phyloP scores from a whole-genome alignment of 2,797 vertebrate species.

The Tympanoctomys barrerae region DNA sequence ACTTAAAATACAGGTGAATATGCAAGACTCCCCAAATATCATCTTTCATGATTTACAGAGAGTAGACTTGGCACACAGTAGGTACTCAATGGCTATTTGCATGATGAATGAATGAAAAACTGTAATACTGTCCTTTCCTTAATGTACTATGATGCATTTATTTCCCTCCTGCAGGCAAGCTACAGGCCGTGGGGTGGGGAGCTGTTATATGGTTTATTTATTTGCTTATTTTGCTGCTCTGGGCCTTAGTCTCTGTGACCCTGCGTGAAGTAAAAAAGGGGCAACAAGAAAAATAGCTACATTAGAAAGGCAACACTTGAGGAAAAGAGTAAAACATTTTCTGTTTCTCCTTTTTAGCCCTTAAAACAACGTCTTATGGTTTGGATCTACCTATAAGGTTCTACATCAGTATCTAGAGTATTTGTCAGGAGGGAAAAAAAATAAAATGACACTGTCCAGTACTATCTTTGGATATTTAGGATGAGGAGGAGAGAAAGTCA shows the following conservation, averaged over 20 bases:
- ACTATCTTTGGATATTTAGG: conserved; percentile 89
- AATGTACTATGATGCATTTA: not conserved
- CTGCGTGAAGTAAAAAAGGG: not conserved
- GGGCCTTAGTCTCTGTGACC: not conserved
- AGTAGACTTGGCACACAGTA: not conserved
- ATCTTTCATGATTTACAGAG: not conserved
- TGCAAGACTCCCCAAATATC: not conserved
- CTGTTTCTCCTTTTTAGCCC: conserved; percentile 87
- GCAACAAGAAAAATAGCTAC: conserved; percentile 86
- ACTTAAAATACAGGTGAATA: conserved; percentile 44
- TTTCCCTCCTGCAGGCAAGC: not conserved
- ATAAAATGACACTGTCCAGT: conserved; percentile 87
- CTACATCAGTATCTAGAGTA: conserved; percentile 81
- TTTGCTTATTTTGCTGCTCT: conserved; percentile 26
- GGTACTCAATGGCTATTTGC: not conserved
- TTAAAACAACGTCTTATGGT: conserved; percentile 87
- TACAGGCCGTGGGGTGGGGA: not conserved
- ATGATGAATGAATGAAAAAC: not conserved
- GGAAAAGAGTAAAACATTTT: conserved; percentile 89
- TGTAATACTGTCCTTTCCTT: not conserved
- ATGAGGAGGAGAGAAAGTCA: conserved; percentile 85
- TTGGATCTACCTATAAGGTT: conserved; percentile 87
- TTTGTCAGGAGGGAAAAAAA: conserved; percentile 73
- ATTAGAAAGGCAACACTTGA: conserved; percentile 90
- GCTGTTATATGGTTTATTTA: not conserved